Base-by-base conservation (phyloP, 37 sponge, comb jelly and placozoan genomes). In the Amphimedon queenslandica region DNA sequence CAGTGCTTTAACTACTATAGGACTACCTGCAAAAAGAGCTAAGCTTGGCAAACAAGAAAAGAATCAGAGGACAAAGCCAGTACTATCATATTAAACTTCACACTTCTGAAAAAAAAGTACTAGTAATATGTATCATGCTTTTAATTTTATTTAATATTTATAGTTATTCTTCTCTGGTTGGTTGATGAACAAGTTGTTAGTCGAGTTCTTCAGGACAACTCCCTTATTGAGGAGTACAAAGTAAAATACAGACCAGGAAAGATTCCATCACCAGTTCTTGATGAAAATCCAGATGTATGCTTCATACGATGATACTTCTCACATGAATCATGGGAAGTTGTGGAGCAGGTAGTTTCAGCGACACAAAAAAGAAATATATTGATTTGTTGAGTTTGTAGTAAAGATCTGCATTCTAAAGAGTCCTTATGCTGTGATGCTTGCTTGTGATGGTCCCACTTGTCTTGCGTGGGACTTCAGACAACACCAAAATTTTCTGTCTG, bases 121-220 rank as follows among this genome's bases (percentile, higher is more conserved):
- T n/a, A n/a, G n/a, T n/a, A n/a, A n/a, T n/a, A n/a, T n/a, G n/a
- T n/a, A n/a, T n/a, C n/a, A n/a, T n/a, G n/a, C n/a, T n/a, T 53
- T 63, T 63, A 37, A 3, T 67, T n/a, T n/a, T n/a, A n/a, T n/a
- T n/a, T n/a, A n/a, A n/a, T n/a, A n/a, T 25, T 11, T 70, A 2
- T 42, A 80, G 81, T 35, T 2, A 80, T 80, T 4, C 56, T 72
- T 1, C 27, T n/a, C 24, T 72, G 73, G 81, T 80, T 80, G 41
- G 81, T 80, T 18, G 64, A 71, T 35, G 3, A 1, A 2, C 65
- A 80, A 3, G 51, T 58, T 23, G 64, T 73, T 23, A 10, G 33
- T 2, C 21, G 34, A 1, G 81, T 40, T 37, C 32, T 58, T 3
- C n/a, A 21, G 20, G 72, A 21, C 2, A 27, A 28, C 8, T 10